Evolutionary conservation across 2,113 vertebrate genomes (phyloP), one percentile per base, ranked within the genome.

Genomic region (Psilopsiagon aymara): DNA sequence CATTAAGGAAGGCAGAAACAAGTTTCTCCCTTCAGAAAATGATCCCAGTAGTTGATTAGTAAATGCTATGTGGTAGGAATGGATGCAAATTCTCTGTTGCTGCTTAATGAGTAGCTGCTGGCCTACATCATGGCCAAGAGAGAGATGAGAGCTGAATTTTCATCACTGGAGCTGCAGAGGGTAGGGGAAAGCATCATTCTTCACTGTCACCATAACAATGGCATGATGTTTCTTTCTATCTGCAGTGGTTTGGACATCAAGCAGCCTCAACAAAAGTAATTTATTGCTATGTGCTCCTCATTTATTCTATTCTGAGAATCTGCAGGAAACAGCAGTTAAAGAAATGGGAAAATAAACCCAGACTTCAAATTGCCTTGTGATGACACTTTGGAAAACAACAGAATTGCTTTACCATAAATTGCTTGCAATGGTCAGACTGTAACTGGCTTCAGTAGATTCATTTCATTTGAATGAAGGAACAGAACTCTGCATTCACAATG

Each of bases 281-380:
- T 95, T 86, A 88, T 84, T 64, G 44, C 76, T 19, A 25, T 20
- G 67, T 52, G 60, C 77, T 78, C 90, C 93, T 94, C 78, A 37
- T 88, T 93, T 88, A 77, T 84, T 83, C 76, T 20, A 33, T 15
- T 63, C 79, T 21, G 20, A 33, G 77, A 46, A 73, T 90, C 57
- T 87, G 66, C 82, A 94, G 59, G 73, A 76, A 92, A 79, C n/a
- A 70, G 77, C 73, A 93, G 79, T 74, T 85, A 82, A 89, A 85
- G 88, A 89, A 96, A 96, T 44, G 25, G 67, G 59, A 93, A 86
- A 59, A 92, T 49, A 96, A 93, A 53, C 23, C 23, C 0, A 0
- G 13, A 82, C 88, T 95, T 92, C 75, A 89, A 85, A 94, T 23
- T 53, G 77, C 35, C 43, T 74, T 39, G 64, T 47, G 66, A 85